phyloP scores from a whole-genome alignment of 2,888 invertebrate species.

The Leucoptera coffeella region DNA sequence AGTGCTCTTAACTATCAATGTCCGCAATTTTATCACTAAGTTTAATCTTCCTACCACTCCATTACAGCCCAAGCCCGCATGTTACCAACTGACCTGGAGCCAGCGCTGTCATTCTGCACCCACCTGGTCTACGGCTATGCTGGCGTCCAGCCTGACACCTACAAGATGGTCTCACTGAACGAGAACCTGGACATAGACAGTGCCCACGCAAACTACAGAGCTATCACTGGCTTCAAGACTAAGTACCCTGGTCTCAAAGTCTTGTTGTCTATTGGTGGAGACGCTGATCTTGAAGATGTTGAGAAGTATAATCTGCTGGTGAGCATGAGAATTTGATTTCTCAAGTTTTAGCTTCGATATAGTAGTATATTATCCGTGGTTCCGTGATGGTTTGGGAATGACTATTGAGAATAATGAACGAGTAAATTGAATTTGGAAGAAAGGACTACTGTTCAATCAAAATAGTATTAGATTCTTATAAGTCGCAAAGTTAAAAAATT shows the following conservation, averaged over 20 bases:
- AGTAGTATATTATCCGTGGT: no score
- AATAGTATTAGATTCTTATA: no score
- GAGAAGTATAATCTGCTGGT: constrained; percentile 67
- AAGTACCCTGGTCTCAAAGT: constrained; percentile 66
- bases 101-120: constrained; percentile 70
- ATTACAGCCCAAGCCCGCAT: constrained; percentile 67
- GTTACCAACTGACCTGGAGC: constrained; percentile 63
- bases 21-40: no score
- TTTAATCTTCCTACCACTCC: no score
- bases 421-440: no score
- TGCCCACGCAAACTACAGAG: constrained; percentile 64
- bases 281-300: constrained; percentile 58
- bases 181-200: constrained; percentile 67
- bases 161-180: constrained; percentile 64
- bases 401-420: no score
- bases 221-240: constrained; percentile 63
- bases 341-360: no score
- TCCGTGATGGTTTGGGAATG: no score
- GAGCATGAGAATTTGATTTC: no score
- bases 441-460: no score
- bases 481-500: no score
- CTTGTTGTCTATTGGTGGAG: constrained; percentile 73
- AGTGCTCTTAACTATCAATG: no score
- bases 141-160: constrained; percentile 62
- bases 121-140: constrained; percentile 76